phyloP scores from a whole-genome alignment of 2,888 invertebrate genomes.

The Agriotes lineatus region DNA sequence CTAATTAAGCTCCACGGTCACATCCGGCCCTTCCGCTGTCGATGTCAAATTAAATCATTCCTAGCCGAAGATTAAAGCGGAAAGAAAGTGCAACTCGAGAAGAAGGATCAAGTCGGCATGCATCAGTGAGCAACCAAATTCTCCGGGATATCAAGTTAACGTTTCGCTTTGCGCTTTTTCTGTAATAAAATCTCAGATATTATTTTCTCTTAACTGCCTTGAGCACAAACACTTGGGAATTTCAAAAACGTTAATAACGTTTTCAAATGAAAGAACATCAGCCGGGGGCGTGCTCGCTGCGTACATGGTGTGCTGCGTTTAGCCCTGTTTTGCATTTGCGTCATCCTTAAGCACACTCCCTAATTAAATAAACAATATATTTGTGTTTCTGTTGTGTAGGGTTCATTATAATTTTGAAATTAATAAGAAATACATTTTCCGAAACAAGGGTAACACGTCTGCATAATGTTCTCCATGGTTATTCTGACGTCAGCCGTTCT shows the following conservation, averaged over 20 bases:
- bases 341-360: not conserved
- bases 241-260: conserved; percentile 5
- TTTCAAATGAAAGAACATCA: conserved; percentile 2
- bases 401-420: too few relatives aligned
- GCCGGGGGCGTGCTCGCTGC: not conserved
- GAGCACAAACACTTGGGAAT: conserved; percentile 7
- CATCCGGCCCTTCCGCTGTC: conserved; percentile 3
- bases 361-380: too few relatives aligned
- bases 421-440: too few relatives aligned
- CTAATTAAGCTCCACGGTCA: conserved; percentile 4
- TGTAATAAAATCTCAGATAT: conserved; percentile 1
- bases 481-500: too few relatives aligned
- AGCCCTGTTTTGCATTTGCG: not conserved
- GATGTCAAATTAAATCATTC: conserved; percentile 10
- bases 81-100: conserved; percentile 14
- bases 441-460: too few relatives aligned
- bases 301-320: not conserved
- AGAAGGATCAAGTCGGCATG: not conserved
- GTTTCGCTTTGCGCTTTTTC: conserved; percentile 4
- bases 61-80: not conserved
- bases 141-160: not conserved
- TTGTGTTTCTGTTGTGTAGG: too few relatives aligned
- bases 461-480: too few relatives aligned
- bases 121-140: conserved; percentile 8
- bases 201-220: conserved; percentile 3